These are phyloP conservation scores for Aphelenchoides fujianensis DNA, from an alignment of 1,140 invertebrate species.

Conservation along the genomic window DNA sequence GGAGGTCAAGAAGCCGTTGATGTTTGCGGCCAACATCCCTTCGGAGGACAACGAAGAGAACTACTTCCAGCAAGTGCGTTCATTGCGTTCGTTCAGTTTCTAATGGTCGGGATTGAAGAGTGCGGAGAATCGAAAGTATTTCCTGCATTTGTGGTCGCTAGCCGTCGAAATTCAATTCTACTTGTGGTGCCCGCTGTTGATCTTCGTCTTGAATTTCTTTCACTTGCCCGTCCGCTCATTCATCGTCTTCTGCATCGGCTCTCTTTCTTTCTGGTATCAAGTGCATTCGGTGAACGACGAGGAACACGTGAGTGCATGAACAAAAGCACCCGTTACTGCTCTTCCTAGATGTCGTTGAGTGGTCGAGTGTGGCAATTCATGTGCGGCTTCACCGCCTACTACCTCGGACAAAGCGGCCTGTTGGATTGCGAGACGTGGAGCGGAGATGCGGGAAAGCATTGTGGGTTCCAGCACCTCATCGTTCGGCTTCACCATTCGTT, in stretches of 20 bases:
- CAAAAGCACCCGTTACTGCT: too few relatives aligned
- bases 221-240: neutral
- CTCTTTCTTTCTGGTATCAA: slow-evolving; percentile 4
- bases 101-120: neutral
- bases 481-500: too few relatives aligned
- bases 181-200: neutral
- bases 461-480: too few relatives aligned
- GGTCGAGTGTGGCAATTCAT: slow-evolving; percentile 9
- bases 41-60: neutral
- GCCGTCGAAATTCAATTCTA: slow-evolving; percentile 1
- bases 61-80: neutral
- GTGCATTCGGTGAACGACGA: neutral
- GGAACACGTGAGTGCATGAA: neutral
- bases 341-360: neutral
- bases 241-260: neutral
- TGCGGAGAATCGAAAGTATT: neutral
- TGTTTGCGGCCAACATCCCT: neutral
- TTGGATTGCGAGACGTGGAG: neutral
- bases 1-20: neutral
- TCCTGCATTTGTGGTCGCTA: neutral
- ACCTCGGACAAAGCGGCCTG: neutral
- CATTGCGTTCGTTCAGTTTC: neutral
- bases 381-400: slow-evolving; percentile 5
- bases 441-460: neutral
- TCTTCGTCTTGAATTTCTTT: neutral